Evolutionary conservation across 1,140 invertebrate genomes (phyloP).

Genomic region (Drosophila eugracilis): DNA sequence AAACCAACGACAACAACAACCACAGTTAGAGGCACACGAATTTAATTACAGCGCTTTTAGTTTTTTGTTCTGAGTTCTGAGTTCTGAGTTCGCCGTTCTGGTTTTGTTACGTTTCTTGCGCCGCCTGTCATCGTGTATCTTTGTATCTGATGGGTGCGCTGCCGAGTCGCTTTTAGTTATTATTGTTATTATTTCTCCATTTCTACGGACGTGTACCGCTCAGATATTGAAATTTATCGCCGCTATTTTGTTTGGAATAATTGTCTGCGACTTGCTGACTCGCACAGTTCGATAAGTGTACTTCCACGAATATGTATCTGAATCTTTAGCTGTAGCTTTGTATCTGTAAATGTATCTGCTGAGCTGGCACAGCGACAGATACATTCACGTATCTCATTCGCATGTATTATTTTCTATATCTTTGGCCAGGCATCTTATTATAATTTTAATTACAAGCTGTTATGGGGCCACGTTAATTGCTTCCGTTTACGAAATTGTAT

Average conservation of each 20-base stretch:
- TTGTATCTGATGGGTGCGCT: conserved; percentile 72
- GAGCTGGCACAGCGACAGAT: conserved; percentile 22
- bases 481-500: conserved; percentile 77
- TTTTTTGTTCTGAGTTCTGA: conserved; percentile 31
- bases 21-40: conserved; percentile 57
- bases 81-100: conserved; percentile 30
- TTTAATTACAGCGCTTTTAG: conserved; percentile 71
- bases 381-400: conserved; percentile 55
- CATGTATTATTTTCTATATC: conserved; percentile 74
- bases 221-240: conserved; percentile 81
- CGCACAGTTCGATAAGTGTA: conserved; percentile 66
- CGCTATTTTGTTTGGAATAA: conserved; percentile 78
- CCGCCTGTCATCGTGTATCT: conserved; percentile 61
- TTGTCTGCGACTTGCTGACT: conserved; percentile 57
- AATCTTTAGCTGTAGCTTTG: conserved; percentile 2
- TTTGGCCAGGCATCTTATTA: conserved; percentile 77
- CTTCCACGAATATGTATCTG: conserved; percentile 58
- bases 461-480: conserved; percentile 77
- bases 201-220: conserved; percentile 63
- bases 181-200: conserved; percentile 81
- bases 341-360: conserved; percentile 25
- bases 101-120: conserved; percentile 33
- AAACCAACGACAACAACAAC: conserved; percentile 40
- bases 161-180: conserved; percentile 70
- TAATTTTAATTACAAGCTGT: conserved; percentile 81